phyloP scores from a whole-genome alignment of 2,797 vertebrate species.

The Enteromius trimaculatus region DNA sequence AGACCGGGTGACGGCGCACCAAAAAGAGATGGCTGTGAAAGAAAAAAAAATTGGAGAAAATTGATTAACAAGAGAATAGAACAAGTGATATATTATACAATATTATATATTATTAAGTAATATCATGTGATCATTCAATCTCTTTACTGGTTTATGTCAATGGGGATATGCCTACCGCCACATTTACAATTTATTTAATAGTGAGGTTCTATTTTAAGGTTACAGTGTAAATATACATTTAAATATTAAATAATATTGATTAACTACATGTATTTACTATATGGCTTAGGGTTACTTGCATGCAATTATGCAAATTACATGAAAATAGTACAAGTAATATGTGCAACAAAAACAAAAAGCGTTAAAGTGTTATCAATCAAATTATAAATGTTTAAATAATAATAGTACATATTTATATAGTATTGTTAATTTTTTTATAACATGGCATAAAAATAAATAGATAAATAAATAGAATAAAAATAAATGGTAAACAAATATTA shows the following conservation, averaged over 20 bases:
- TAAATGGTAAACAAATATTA: neutral
- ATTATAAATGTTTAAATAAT: neutral
- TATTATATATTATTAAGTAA: neutral
- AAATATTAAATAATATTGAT: no score
- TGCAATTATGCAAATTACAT: no score
- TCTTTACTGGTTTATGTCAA: neutral
- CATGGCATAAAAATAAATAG: neutral
- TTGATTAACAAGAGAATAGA: neutral
- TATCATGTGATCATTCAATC: neutral
- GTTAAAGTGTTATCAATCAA: no score
- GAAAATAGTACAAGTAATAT: no score
- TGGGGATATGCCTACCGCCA: neutral
- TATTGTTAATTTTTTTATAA: neutral
- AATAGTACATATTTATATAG: neutral
- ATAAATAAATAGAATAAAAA: neutral
- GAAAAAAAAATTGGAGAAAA: neutral
- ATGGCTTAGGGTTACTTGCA: no score
- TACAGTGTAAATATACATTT: no score
- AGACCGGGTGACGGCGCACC: conserved; percentile 66
- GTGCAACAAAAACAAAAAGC: no score
- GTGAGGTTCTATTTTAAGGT: no score
- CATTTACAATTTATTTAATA: neutral
- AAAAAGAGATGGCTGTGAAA: conserved; percentile 60
- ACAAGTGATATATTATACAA: neutral
- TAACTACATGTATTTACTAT: no score